Base-by-base conservation (phyloP, 2,888 invertebrate species). In the Brachypterus glaber region DNA sequence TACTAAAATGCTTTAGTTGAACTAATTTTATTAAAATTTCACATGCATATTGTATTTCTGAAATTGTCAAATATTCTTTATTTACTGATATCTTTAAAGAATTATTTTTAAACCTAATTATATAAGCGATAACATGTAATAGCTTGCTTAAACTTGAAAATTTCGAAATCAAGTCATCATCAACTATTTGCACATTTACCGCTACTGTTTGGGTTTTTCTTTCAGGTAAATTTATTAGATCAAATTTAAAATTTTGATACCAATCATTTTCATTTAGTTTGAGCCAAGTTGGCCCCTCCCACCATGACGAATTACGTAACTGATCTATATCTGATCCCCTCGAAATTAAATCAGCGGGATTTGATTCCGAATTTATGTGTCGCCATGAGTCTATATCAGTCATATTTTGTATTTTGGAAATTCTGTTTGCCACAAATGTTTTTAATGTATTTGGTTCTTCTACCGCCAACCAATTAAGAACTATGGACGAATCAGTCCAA, bases 401-500 rank as follows among this genome's bases (percentile, higher is more conserved):
- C 5, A 37, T 4, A 3, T 25, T 29, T 39, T 52, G 49, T 11
- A 51, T 50, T 37, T 51, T 41, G 5, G 48, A 25, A 4, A 51
- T 41, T 11, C 52, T 21, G 33, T 54, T 50, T 2, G 45, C 41
- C 0, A 54, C 49, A 32, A 52, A 55, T 0, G 46, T 49, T 37
- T 48, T 49, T 48, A 46, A 51, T 8, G 32, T 33, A 12, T 17
- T 18, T 16, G 52, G 41, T 11, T 36, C 17, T n/a, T n/a, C n/a
- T 4, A 40, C 18, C 4, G 21, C 14, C 13, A 58, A 32, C 56
- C 58, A 59, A 18, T 45, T 41, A 1, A 58, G 35, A 2, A 52
- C 51, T 5, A 58, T 52, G 11, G 47, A 49, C 0, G 55, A 59
- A 36, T 60, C 58, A 2, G 52, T 46, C 51, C 49, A 55, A 15